Evolutionary conservation across 2,113 vertebrate genomes (phyloP).

Genomic region (Colius striatus): DNA sequence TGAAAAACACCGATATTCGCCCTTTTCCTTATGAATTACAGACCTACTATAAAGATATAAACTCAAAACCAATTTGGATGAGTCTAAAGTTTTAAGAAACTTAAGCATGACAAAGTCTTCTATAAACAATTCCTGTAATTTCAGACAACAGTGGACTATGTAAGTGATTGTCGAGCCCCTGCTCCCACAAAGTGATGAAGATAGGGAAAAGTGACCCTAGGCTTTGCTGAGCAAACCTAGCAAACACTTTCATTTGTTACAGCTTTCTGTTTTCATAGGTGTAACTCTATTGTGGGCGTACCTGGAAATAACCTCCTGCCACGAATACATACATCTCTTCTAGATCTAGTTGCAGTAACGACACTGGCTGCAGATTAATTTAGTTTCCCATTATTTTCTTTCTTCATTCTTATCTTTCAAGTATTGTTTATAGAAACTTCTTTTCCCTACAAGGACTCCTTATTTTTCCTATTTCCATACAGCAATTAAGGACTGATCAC

Average conservation of each 20-base stretch:
- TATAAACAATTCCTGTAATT: not conserved
- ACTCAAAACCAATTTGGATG: rapidly evolving
- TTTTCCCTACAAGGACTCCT: too few species aligned
- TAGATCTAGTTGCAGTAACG: rapidly evolving
- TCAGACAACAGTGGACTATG: rapidly evolving
- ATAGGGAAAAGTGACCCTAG: not conserved
- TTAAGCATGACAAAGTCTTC: not conserved
- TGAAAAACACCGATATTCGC: not conserved
- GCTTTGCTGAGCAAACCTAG: not conserved
- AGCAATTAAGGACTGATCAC: not conserved
- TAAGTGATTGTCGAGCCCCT: not conserved
- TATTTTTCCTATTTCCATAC: not conserved
- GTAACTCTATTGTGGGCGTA: not conserved
- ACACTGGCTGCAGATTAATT: not conserved
- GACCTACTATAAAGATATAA: not conserved
- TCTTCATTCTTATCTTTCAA: not conserved
- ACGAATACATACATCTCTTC: not conserved
- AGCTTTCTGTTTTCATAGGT: not conserved
- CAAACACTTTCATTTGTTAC: not conserved
- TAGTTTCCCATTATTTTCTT: not conserved
- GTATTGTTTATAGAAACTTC: not conserved
- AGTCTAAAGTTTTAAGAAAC: not conserved
- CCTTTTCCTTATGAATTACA: not conserved
- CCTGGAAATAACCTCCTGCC: not conserved
- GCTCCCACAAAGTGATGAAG: not conserved